Percentiles rank a stretch among this genome's conserved stretches.
phyloP scores from a whole-genome alignment of 2,113 vertebrate species.

The Apeltes quadracus region DNA sequence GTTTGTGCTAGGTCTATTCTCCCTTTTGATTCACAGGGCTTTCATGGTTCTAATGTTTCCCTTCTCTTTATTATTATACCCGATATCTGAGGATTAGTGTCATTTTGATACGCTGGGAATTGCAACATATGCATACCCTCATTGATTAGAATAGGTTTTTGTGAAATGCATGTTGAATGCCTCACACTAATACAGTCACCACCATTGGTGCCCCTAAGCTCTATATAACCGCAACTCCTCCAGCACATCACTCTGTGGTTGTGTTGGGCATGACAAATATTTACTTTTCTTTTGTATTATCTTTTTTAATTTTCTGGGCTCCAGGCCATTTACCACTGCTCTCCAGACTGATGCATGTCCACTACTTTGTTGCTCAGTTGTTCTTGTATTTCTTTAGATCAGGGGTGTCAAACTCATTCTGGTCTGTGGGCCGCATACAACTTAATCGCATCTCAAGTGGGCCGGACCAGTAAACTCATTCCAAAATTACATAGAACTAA shows the following conservation, averaged over 20 bases:
- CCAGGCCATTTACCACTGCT: too few relatives aligned
- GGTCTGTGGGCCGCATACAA: too few relatives aligned
- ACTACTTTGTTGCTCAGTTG: too few relatives aligned
- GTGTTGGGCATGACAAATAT: background rate
- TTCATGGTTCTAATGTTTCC: background rate
- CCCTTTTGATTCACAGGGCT: constrained; percentile 4
- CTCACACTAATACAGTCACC: background rate
- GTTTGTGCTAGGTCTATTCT: background rate
- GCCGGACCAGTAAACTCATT: too few relatives aligned
- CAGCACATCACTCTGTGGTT: background rate
- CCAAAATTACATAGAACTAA: too few relatives aligned
- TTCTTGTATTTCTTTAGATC: too few relatives aligned
- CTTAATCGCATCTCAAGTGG: too few relatives aligned
- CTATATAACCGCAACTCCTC: background rate
- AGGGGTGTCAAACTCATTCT: too few relatives aligned
- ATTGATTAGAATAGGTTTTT: background rate
- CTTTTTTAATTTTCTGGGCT: too few relatives aligned
- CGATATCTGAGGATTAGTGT: background rate
- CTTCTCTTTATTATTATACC: background rate
- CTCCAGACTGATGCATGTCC: too few relatives aligned
- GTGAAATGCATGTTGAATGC: background rate
- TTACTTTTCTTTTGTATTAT: too few relatives aligned
- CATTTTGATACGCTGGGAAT: background rate
- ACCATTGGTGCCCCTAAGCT: background rate
- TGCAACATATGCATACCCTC: background rate